Conservation (phyloP, 2,888 invertebrate species). For the Nomada goodeniana region DNA sequence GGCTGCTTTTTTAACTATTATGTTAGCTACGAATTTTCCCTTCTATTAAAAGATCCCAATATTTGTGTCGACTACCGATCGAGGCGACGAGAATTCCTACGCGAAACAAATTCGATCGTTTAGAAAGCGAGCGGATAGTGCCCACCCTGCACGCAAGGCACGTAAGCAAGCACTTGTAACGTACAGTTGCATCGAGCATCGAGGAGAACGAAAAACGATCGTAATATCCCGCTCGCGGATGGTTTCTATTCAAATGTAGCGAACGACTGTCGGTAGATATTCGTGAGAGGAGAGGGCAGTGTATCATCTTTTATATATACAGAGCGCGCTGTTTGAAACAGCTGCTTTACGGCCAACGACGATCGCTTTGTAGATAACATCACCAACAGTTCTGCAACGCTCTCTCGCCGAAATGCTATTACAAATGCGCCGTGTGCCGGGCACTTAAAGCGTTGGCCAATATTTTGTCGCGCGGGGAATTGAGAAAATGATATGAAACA, state of each 20-base stretch:
- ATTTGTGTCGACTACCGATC: neutral
- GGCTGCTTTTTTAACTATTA: too few relatives aligned
- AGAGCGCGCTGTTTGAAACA: conserved; percentile 49
- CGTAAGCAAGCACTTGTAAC: conserved; percentile 45
- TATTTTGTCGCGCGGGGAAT: conserved; percentile 50
- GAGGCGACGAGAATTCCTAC: too few relatives aligned
- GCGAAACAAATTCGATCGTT: neutral
- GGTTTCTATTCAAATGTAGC: conserved; percentile 70
- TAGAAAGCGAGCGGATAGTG: conserved; percentile 23
- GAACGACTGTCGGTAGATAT: conserved; percentile 67
- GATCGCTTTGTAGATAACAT: conserved; percentile 62
- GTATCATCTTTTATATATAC: conserved; percentile 65
- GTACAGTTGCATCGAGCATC: conserved; percentile 35
- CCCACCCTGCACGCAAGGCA: conserved; percentile 45
- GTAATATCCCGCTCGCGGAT: conserved; percentile 66
- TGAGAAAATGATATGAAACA: conserved; percentile 54
- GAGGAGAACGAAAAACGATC: conserved; percentile 66
- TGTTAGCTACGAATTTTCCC: too few relatives aligned
- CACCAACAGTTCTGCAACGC: conserved; percentile 42
- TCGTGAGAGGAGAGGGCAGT: conserved; percentile 57
- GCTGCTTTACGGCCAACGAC: conserved; percentile 61
- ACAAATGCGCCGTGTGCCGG: conserved; percentile 49
- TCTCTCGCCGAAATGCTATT: conserved; percentile 60
- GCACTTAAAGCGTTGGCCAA: conserved; percentile 44
- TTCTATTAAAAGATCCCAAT: neutral